Evolutionary conservation across 2,113 vertebrate genomes (phyloP).

Genomic region (Cacatua alba): DNA sequence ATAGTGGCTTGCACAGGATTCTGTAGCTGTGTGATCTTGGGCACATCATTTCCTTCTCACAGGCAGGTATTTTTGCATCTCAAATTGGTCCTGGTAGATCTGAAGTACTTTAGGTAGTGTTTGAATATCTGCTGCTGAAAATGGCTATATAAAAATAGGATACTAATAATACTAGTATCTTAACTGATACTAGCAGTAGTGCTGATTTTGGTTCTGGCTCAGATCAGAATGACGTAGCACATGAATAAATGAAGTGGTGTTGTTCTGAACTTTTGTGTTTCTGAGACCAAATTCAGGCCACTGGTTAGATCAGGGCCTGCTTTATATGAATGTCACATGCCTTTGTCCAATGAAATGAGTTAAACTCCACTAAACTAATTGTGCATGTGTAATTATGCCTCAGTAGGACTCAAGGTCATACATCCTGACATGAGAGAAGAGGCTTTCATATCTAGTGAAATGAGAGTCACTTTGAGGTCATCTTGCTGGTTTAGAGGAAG

Average conservation of each 20-base stretch:
- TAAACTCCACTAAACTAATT: slow-evolving; percentile 10
- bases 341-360: not conserved
- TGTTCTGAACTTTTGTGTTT: not conserved
- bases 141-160: not conserved
- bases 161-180: not conserved
- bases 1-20: not conserved
- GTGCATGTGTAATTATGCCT: not conserved
- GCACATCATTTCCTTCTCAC: not conserved
- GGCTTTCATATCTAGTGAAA: not conserved
- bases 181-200: not conserved
- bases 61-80: not conserved
- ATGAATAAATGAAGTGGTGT: not conserved
- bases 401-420: not conserved
- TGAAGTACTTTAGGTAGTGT: not conserved
- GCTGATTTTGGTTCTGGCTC: not conserved
- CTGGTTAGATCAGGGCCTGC: not conserved
- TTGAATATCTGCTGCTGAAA: not conserved
- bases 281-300: not conserved
- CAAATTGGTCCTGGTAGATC: not conserved
- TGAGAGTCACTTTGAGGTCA: not conserved
- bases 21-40: not conserved
- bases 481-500: not conserved
- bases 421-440: not conserved
- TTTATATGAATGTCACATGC: not conserved
- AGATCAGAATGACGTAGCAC: not conserved